Conservation (phyloP, 2,888 invertebrate genomes). For the Platycheirus albimanus region DNA sequence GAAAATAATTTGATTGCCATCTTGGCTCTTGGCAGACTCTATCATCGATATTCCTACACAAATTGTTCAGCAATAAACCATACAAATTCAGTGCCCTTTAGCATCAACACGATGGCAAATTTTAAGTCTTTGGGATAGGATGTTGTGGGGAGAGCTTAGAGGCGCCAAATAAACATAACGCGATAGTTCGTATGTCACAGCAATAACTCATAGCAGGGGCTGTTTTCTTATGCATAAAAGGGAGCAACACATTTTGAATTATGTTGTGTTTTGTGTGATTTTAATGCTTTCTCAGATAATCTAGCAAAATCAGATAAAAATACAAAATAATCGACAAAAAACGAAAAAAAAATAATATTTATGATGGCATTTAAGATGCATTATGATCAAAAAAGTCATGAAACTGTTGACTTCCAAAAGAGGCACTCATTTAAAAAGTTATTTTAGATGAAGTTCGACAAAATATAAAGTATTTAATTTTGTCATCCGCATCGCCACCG, state of each 20-base stretch:
- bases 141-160: background rate
- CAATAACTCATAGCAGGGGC: constrained; percentile 23
- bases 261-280: no score
- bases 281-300: no score
- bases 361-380: no score
- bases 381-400: no score
- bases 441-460: no score
- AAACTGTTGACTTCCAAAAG: no score
- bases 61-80: constrained; percentile 34
- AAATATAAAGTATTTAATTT: no score
- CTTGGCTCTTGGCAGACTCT: constrained; percentile 66
- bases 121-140: background rate
- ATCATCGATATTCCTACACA: constrained; percentile 53
- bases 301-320: no score
- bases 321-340: no score
- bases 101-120: background rate
- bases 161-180: constrained; percentile 32
- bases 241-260: background rate
- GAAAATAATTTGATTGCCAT: constrained; percentile 58
- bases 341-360: no score
- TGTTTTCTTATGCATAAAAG: background rate
- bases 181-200: background rate
- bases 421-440: no score
- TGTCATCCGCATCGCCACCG: no score
- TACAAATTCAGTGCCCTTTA: constrained; percentile 17